Percentiles rank a stretch among this genome's conserved stretches.
phyloP scores from a whole-genome alignment of 2,888 invertebrate genomes.

The Tinea pellionella region DNA sequence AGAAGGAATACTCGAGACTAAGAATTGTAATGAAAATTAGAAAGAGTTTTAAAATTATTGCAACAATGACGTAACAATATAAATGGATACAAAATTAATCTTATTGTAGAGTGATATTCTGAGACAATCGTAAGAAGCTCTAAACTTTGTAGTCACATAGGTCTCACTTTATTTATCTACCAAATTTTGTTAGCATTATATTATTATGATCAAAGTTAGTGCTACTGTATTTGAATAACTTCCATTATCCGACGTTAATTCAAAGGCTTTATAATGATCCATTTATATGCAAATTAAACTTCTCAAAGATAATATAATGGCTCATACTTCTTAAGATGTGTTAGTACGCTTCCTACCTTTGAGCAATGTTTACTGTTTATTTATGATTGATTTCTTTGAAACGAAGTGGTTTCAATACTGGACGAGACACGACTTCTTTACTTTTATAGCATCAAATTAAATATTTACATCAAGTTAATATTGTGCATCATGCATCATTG shows the following conservation, averaged over 20 bases:
- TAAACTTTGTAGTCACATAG: neutral
- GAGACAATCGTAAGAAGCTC: neutral
- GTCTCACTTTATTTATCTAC: neutral
- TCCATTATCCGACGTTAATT: conserved; percentile 11
- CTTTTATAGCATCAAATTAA: too few relatives aligned
- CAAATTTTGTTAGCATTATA: neutral
- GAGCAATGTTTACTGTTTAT: neutral
- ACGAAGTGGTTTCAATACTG: neutral
- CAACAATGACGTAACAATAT: too few relatives aligned
- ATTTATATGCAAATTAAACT: conserved; percentile 55
- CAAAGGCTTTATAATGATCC: conserved; percentile 33
- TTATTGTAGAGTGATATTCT: neutral
- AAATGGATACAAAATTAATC: neutral
- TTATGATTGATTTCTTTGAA: neutral
- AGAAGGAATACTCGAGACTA: too few relatives aligned
- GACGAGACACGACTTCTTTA: too few relatives aligned
- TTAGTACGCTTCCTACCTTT: conserved; percentile 6
- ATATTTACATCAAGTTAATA: too few relatives aligned
- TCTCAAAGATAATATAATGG: conserved; percentile 41
- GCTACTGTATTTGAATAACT: conserved; percentile 11
- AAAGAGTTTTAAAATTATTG: too few relatives aligned
- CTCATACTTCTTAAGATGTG: conserved; percentile 30
- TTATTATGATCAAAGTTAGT: conserved; percentile 9
- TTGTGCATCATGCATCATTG: too few relatives aligned
- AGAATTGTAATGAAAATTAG: too few relatives aligned